Evolutionary conservation across 2,797 vertebrate genomes (phyloP).

Genomic region (Sebastes trivittatus): DNA sequence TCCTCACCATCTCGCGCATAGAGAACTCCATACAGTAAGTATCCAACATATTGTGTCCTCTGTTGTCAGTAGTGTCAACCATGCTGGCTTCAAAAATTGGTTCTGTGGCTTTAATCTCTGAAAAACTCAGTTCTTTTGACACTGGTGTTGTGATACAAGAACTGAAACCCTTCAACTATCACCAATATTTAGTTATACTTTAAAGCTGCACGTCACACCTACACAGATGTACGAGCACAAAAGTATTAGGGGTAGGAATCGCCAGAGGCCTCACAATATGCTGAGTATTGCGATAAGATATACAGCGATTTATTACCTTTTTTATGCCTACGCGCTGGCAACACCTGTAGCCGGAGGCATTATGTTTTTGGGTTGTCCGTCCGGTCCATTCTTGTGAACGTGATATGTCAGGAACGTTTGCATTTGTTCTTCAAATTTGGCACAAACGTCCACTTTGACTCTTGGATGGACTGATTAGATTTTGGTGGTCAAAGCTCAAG

Average conservation of each 20-base stretch:
- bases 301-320: too few relatives aligned
- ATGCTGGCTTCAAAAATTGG: neutral
- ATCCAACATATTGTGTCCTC: neutral
- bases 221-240: neutral
- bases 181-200: neutral
- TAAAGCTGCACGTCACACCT: neutral
- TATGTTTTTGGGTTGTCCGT: too few relatives aligned
- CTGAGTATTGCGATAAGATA: too few relatives aligned
- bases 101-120: neutral
- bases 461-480: too few relatives aligned
- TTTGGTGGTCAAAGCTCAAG: too few relatives aligned
- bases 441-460: too few relatives aligned
- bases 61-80: neutral
- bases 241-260: neutral
- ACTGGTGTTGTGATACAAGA: neutral
- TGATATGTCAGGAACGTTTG: too few relatives aligned
- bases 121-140: neutral
- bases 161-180: neutral
- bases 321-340: too few relatives aligned
- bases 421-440: too few relatives aligned
- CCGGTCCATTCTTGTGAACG: too few relatives aligned
- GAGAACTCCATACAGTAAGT: conserved; percentile 99
- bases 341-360: too few relatives aligned
- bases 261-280: too few relatives aligned
- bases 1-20: conserved; percentile 97